A percentile compares a stretch with the other conserved stretches of the same genome.
Evolutionary conservation across 2,888 invertebrate species (phyloP).

Genomic region (Aphrophora alni): DNA sequence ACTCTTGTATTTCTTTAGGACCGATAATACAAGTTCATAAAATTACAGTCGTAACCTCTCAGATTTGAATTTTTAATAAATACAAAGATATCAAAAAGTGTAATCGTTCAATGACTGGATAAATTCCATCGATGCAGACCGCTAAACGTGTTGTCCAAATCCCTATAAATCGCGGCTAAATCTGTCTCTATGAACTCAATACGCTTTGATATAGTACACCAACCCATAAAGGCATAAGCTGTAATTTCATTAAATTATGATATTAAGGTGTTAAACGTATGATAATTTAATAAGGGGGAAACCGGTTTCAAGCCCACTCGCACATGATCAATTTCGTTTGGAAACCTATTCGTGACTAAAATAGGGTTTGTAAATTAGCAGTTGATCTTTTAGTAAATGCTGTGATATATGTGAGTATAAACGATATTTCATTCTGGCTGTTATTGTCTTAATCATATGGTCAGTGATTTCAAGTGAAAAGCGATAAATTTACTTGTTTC

Average conservation of each 20-base stretch:
- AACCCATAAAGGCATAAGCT: conserved; percentile 13
- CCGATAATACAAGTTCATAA: too few species aligned
- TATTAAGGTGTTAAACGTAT: conserved; percentile 36
- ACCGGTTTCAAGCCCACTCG: neutral
- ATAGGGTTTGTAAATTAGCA: neutral
- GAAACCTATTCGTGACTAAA: neutral
- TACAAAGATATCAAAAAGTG: too few species aligned
- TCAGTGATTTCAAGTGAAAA: neutral
- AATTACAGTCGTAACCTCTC: too few species aligned
- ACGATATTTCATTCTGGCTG: neutral
- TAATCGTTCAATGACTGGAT: too few species aligned
- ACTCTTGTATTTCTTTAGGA: too few species aligned
- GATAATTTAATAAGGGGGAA: conserved; percentile 35
- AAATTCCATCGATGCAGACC: neutral
- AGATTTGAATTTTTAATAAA: too few species aligned
- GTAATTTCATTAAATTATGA: conserved; percentile 40
- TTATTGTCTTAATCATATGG: conserved; percentile 3
- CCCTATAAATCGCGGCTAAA: neutral
- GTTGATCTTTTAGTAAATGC: neutral
- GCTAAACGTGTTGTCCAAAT: neutral
- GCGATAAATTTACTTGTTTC: neutral
- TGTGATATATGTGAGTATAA: neutral
- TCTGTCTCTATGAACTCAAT: neutral
- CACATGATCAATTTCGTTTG: conserved; percentile 1
- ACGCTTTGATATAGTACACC: neutral